Evolutionary conservation across 2,113 vertebrate genomes (phyloP).

Genomic region (Carlito syrichta): DNA sequence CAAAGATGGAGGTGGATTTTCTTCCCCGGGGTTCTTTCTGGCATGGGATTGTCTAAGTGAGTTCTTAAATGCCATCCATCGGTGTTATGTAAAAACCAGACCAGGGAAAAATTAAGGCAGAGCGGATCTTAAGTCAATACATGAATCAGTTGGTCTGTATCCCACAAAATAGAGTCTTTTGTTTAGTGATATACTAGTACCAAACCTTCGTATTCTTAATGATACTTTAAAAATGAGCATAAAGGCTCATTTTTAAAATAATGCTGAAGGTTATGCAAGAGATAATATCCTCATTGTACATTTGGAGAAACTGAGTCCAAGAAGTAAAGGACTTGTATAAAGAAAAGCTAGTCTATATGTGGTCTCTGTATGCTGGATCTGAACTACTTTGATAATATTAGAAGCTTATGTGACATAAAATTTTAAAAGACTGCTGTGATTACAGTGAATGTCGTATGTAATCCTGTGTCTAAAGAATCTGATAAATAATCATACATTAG

Average conservation of each 20-base stretch:
- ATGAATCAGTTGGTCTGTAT: not conserved
- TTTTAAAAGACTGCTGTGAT: not conserved
- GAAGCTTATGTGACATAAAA: not conserved
- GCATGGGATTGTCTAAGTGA: not conserved
- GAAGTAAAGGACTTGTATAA: not conserved
- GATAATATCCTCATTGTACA: not conserved
- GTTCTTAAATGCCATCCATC: not conserved
- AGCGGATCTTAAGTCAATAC: not conserved
- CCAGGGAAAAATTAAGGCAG: not conserved
- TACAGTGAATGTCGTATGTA: not conserved
- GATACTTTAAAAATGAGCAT: not conserved
- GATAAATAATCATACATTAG: not conserved
- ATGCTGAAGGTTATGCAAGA: not conserved
- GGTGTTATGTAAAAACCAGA: not conserved
- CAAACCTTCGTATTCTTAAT: not conserved
- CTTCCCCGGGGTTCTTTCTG: not conserved
- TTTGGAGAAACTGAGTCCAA: not conserved
- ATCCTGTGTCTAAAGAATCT: not conserved
- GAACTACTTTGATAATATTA: not conserved
- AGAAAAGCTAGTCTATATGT: not conserved
- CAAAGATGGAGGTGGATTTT: not conserved
- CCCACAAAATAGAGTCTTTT: not conserved
- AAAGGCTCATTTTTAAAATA: not conserved
- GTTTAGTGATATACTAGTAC: not conserved
- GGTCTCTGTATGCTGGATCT: not conserved